A percentile compares a stretch with the other conserved stretches of the same genome.
Conservation (phyloP, 2,888 invertebrate species). For the Xestobium rufovillosum region DNA sequence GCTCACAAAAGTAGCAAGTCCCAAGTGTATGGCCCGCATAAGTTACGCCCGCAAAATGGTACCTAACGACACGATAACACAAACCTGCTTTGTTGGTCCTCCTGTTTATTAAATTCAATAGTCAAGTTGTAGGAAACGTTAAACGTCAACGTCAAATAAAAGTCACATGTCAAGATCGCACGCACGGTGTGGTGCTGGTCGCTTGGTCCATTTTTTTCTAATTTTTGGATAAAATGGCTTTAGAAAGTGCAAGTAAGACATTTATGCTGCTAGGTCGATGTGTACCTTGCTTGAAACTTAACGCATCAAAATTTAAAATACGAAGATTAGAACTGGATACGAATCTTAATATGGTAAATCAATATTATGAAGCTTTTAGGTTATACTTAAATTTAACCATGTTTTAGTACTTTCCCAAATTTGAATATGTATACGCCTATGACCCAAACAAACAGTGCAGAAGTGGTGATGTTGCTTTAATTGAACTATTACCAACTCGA, state of each 20-base stretch:
- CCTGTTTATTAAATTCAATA: no score
- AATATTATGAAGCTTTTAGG: slow-evolving; percentile 5
- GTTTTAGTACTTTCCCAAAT: slow-evolving; percentile 70
- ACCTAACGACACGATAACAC: no score
- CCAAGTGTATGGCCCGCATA: no score
- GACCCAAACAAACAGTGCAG: slow-evolving; percentile 73
- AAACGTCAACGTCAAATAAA: no score
- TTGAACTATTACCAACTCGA: slow-evolving; percentile 64
- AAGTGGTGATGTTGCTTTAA: slow-evolving; percentile 74
- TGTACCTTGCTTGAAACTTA: slow-evolving; percentile 68
- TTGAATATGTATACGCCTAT: slow-evolving; percentile 65
- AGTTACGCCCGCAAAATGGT: no score
- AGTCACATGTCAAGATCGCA: no score
- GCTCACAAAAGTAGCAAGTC: no score
- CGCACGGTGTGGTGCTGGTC: no score
- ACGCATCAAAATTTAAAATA: slow-evolving; percentile 71
- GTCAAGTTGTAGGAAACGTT: no score
- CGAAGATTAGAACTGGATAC: slow-evolving; percentile 67
- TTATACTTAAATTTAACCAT: slow-evolving; percentile 8
- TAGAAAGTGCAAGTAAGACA: slow-evolving; percentile 45
- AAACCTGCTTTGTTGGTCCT: no score
- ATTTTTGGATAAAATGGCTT: slow-evolving; percentile 21
- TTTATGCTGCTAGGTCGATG: slow-evolving; percentile 67
- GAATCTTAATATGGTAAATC: slow-evolving; percentile 67
- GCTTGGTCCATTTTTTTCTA: no score